phyloP scores from a whole-genome alignment of 1,140 invertebrate genomes.

The Drosophila watanabei region DNA sequence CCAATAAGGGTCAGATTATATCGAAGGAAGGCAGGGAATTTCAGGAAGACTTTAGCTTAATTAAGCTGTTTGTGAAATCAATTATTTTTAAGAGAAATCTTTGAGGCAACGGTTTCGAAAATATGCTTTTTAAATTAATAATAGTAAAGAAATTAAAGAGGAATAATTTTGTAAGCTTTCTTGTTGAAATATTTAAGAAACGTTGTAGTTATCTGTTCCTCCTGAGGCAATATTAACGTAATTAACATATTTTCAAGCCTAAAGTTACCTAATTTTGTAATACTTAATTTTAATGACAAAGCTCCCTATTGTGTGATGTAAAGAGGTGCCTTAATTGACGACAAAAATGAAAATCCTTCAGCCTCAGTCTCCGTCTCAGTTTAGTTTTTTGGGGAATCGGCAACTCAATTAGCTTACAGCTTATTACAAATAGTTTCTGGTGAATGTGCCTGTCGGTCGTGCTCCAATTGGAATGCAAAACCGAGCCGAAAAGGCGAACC shows the following conservation, averaged over 20 bases:
- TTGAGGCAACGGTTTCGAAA: not conserved
- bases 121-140: too few species aligned
- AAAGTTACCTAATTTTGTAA: not conserved
- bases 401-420: conserved; percentile 68
- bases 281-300: not conserved
- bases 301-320: not conserved
- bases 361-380: conserved; percentile 3
- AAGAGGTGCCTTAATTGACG: conserved; percentile 10
- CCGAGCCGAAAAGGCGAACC: conserved; percentile 71
- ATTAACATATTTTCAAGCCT: too few species aligned
- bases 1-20: conserved; percentile 31
- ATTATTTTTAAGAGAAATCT: not conserved
- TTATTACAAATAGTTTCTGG: conserved; percentile 53
- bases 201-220: too few species aligned
- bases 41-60: conserved; percentile 11
- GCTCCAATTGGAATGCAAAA: conserved; percentile 83
- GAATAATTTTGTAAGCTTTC: too few species aligned
- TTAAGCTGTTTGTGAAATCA: conserved; percentile 3
- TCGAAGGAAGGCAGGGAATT: not conserved
- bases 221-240: too few species aligned
- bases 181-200: too few species aligned
- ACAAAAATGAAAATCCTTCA: conserved; percentile 31
- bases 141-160: too few species aligned
- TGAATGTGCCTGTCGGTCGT: conserved; percentile 75
- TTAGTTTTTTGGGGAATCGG: conserved; percentile 52